phyloP scores from a whole-genome alignment of 2,888 invertebrate species.

The Laspeyria flexula region DNA sequence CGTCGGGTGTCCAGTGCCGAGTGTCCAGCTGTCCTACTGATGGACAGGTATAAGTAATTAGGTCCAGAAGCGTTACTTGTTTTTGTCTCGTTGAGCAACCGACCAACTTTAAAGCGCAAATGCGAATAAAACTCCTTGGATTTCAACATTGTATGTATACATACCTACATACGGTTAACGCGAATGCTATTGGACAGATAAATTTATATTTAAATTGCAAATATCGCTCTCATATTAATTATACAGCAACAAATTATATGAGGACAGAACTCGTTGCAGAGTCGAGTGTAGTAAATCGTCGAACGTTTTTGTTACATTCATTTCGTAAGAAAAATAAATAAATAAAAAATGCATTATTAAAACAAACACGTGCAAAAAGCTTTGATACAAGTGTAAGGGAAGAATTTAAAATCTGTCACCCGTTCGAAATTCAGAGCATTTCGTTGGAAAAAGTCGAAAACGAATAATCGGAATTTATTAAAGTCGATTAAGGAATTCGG shows the following conservation, averaged over 20 bases:
- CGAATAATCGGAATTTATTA: constrained; percentile 76
- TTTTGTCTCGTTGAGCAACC: constrained; percentile 46
- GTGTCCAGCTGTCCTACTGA: constrained; percentile 53
- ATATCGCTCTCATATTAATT: constrained; percentile 43
- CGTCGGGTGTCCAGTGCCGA: neutral
- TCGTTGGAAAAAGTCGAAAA: constrained; percentile 69
- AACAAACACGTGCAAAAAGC: constrained; percentile 69
- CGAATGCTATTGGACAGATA: constrained; percentile 43
- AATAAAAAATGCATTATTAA: constrained; percentile 82
- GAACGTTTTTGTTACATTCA: constrained; percentile 58
- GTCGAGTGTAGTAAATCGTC: constrained; percentile 60
- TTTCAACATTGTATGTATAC: constrained; percentile 42
- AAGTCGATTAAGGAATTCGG: constrained; percentile 73
- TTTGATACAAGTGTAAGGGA: constrained; percentile 80
- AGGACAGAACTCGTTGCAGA: constrained; percentile 33
- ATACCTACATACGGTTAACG: constrained; percentile 35
- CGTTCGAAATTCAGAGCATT: constrained; percentile 79
- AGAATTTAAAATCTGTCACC: constrained; percentile 85
- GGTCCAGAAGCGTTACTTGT: constrained; percentile 52
- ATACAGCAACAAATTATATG: constrained; percentile 45
- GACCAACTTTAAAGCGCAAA: constrained; percentile 48
- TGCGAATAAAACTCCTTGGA: constrained; percentile 52
- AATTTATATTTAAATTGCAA: constrained; percentile 50
- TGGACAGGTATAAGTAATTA: constrained; percentile 64
- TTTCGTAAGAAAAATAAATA: constrained; percentile 77